Base-by-base conservation (phyloP, 2,888 invertebrate species). In the Torymus aiolomorphi region DNA sequence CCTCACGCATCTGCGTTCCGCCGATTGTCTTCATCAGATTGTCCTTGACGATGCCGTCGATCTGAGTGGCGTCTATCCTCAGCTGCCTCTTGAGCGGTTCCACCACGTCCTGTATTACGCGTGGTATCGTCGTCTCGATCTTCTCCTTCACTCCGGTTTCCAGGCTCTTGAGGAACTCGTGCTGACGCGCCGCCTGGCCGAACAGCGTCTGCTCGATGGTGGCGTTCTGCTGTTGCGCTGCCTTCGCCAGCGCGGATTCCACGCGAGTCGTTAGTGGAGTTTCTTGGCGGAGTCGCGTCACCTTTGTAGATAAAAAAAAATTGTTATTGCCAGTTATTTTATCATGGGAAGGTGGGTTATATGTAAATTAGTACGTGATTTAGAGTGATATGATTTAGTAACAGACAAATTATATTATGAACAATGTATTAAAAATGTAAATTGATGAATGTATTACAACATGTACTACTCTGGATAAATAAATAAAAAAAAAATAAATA, bases 21-120 rank as follows among this genome's bases (percentile, higher is more conserved):
- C 93, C 94, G 86, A 96, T 94, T 65, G 97, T 92, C 86, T 96
- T 96, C 31, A 93, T 92, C 82, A 97, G 94, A 89, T 95, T 96
- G 74, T 97, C 96, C 82, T 95, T 93, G 61, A 97, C 91, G 85
- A 95, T 92, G 93, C 93, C 84, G 93, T 92, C 83, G 95, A 92
- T 91, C 95, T 95, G 89, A 93, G 93, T 54, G 0, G 86, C 82
- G 24, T 90, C 89, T 65, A 87, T 80, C 69, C 86, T 84, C 83
- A 97, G 91, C 86, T 96, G 94, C 72, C 93, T 92, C 80, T 95
- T 95, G 14, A 97, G 91, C 24, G 94, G 94, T 86, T 96, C 96
- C 78, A 96, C 92, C 61, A 94, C 92, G 0, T 93, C 92, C 61
- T 94, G 92, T 1, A 97, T 91, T 54, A 94, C 92, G 83, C 93